These are phyloP conservation scores for Zapornia atra DNA, from an alignment of 2,113 vertebrate genomes.

Conservation along the genomic window DNA sequence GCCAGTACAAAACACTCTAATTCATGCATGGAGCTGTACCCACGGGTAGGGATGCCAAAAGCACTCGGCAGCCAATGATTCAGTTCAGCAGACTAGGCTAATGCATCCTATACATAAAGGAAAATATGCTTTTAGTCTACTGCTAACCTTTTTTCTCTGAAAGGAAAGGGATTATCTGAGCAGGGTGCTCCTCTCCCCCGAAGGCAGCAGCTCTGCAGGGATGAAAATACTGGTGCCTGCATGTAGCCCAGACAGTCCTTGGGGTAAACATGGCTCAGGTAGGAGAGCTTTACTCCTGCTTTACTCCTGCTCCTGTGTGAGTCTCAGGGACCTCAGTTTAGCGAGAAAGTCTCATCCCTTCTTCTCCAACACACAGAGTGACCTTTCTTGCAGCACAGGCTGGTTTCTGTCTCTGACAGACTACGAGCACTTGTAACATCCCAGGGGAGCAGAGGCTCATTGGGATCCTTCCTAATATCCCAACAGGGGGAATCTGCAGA, in stretches of 20 bases:
- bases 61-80: not conserved
- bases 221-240: not conserved
- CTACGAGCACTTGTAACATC: not conserved
- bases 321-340: not conserved
- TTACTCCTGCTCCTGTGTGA: not conserved
- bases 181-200: not conserved
- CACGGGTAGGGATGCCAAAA: not conserved
- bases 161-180: not conserved
- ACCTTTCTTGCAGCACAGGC: not conserved
- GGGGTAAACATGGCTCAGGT: not conserved
- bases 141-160: not conserved
- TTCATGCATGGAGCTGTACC: not conserved
- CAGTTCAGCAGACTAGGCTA: not conserved
- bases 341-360: not conserved
- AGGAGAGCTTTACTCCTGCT: not conserved
- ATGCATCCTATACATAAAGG: not conserved
- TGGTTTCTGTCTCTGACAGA: not conserved
- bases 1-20: not conserved
- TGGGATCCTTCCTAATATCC: not conserved
- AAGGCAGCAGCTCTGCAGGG: not conserved
- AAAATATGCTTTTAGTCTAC: constrained; percentile 1
- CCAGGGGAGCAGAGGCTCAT: not conserved
- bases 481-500: not conserved
- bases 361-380: not conserved
- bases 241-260: not conserved